Conservation (phyloP, 2,888 invertebrate species). For the Bedellia somnulentella region DNA sequence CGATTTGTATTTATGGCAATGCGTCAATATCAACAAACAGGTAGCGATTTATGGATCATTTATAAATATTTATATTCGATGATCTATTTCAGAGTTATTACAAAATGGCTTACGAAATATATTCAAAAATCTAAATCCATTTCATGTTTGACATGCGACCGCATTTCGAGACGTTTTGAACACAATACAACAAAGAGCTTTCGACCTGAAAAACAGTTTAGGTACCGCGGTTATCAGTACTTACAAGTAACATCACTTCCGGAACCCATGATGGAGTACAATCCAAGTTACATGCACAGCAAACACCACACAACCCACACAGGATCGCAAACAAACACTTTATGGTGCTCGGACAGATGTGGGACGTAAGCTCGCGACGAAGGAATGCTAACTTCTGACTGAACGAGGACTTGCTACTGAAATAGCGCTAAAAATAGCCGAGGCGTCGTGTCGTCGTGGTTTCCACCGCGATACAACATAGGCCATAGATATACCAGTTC, state of each 20-base stretch:
- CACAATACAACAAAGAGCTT: neutral
- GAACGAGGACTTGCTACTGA: conserved; percentile 20
- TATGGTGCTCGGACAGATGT: neutral
- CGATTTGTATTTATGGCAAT: no score
- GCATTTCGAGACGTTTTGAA: no score
- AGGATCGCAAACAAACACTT: neutral
- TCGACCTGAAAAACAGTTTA: conserved; percentile 9
- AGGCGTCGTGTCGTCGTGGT: conserved; percentile 13
- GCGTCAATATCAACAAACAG: no score
- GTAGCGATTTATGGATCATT: no score
- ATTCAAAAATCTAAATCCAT: no score
- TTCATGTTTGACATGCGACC: no score
- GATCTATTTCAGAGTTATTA: no score
- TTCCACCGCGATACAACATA: neutral
- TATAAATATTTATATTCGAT: no score
- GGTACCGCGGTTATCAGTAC: conserved; percentile 18
- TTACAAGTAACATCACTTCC: conserved; percentile 32
- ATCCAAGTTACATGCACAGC: conserved; percentile 15
- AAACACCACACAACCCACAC: conserved; percentile 2
- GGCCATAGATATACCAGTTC: no score
- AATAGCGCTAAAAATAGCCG: conserved; percentile 37
- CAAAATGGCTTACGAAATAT: no score
- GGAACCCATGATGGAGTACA: conserved; percentile 25
- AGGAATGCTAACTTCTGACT: conserved; percentile 23
- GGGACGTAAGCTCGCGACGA: conserved; percentile 33